Percentiles rank a stretch among this genome's conserved stretches.
Evolutionary conservation across 2,797 vertebrate species (phyloP).

Genomic region (Rhodeus uyekii): DNA sequence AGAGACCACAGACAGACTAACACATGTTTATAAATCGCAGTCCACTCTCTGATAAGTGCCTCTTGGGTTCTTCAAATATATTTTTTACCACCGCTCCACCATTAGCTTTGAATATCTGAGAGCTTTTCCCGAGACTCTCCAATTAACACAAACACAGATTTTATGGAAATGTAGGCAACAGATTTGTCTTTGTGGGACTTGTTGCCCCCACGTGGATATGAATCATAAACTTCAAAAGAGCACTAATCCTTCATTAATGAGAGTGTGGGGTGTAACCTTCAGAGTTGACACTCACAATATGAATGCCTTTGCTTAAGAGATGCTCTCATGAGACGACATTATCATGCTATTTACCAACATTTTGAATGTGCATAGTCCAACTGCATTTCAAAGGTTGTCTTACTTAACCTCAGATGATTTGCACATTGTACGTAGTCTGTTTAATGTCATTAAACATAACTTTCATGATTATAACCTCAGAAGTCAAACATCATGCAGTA

Average conservation of each 20-base stretch:
- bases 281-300: conserved; percentile 16
- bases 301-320: neutral
- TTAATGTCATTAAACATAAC: neutral
- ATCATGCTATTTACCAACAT: conserved; percentile 1
- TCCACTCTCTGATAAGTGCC: conserved; percentile 19
- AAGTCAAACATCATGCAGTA: neutral
- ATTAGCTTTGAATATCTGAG: conserved; percentile 20
- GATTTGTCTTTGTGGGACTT: conserved; percentile 25
- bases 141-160: conserved; percentile 27
- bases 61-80: conserved; percentile 6
- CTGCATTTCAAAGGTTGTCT: neutral
- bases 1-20: neutral
- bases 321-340: conserved; percentile 5
- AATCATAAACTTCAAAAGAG: conserved; percentile 64
- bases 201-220: conserved; percentile 60
- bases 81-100: neutral
- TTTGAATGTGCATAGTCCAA: neutral
- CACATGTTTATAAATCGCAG: neutral
- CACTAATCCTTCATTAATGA: conserved; percentile 67
- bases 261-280: conserved; percentile 41
- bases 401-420: neutral
- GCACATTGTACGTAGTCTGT: neutral
- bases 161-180: conserved; percentile 19
- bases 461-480: neutral
- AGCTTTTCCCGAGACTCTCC: conserved; percentile 2